Evolutionary conservation across 1,140 invertebrate species (phyloP), one percentile per base, ranked within the genome.

Genomic region (Drosophila bocki): DNA sequence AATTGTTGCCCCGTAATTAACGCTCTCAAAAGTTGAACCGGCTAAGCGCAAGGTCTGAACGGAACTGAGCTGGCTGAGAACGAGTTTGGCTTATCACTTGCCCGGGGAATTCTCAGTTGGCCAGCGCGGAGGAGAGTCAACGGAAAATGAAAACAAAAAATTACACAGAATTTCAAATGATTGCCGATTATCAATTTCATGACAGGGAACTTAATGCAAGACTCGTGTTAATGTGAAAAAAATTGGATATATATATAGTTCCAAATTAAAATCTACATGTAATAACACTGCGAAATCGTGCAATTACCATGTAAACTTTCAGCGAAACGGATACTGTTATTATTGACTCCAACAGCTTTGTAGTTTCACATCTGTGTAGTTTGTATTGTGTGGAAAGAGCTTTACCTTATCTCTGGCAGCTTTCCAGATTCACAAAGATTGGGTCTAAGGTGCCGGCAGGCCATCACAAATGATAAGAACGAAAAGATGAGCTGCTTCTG

Each of bases 61-160:
- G 35, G 59, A 75, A 82, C 80, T 82, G 75, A 82, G 33, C 47
- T 12, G 48, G 22, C 35, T 48, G 48, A 50, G 63, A 78, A 59
- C 63, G 22, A 56, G 76, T 48, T 48, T 22, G 42, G 42, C 61
- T 56, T 71, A 76, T 82, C 68, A 63, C 29, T 44, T 11, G 35
- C 29, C 17, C 39, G 42, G 5, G 58, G 63, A 37, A 61, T 50
- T 32, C 45, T 44, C 45, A 65, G 35, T 45, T 26, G 0, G 37
- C 17, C 29, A 7, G 35, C 44, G 29, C 11, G 33, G 37, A 8
- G 19, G 22, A 35, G 54, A 56, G 33, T 42, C 26, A 26, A 53
- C 33, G 19, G 9, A 17, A 50, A 17, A 50, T 4, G 11, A 50
- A 29, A n/a, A 50, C 13, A 57, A 68, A 67, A 32, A 57, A 69